Base-by-base conservation (phyloP, 1,140 invertebrate genomes). In the Drosophila watanabei region DNA sequence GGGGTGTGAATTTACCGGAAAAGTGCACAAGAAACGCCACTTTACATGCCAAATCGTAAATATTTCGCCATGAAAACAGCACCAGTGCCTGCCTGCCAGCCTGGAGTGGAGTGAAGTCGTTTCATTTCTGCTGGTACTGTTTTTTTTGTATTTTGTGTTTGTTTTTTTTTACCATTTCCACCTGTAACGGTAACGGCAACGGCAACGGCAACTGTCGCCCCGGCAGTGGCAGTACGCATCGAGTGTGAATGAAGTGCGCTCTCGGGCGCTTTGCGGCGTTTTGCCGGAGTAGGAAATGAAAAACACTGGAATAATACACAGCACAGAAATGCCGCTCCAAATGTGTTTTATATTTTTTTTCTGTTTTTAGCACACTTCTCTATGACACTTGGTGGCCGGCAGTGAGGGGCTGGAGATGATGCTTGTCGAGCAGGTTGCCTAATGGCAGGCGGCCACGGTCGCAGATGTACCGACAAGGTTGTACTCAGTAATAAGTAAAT, bases 191-290 rank as follows among this genome's bases (percentile, higher is more conserved):
- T 51, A 61, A 56, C 62, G 56, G 57, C 33, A 61, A 56, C 62
- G 56, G 57, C 33, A 49, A 66, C 32, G 70, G 62, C 56, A 76
- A 76, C 75, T 76, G 75, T 64, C 75, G 69, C 64, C 68, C 59
- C 60, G 54, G 41, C 65, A 48, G 33, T 60, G 65, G 58, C 56
- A 70, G 69, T 79, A 90, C 82, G 82, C 87, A 90, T 90, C 77
- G 86, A 90, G 86, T 90, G 86, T 90, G 86, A 90, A 90, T 86
- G 86, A 90, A 90, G 86, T 90, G 86, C 70, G 79, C 87, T 82
- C 86, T 90, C 77, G 75, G 75, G 61, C 82, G 87, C 75, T 90
- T 90, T 80, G 85, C 85, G 78, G 81, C 86, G 68, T 78, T 90
- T 90, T 86, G 69, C 70, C 70, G 72, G 65, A 90, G 86, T 76